A percentile compares a stretch with the other conserved stretches of the same genome.
Conservation (phyloP, 2,113 vertebrate genomes). For the Sceloporus tristichus region DNA sequence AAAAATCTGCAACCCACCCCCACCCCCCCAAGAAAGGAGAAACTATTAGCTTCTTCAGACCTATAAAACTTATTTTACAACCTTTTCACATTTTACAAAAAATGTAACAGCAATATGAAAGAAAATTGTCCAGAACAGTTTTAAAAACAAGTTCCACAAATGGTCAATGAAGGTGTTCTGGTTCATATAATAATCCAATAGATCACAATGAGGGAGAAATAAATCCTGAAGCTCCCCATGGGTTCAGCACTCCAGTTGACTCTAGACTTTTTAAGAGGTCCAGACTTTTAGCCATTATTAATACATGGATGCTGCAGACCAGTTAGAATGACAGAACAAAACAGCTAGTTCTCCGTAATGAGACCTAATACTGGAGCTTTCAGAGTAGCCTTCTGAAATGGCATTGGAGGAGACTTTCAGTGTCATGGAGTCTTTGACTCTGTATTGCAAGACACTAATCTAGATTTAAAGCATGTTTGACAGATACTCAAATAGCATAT, state of each 20-base stretch:
- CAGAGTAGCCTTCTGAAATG: slow-evolving; percentile 4
- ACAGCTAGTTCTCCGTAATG: background rate
- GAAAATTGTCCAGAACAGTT: background rate
- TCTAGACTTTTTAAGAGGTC: background rate
- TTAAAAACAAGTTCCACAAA: background rate
- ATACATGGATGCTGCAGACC: background rate
- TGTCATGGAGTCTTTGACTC: background rate
- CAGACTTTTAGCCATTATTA: background rate
- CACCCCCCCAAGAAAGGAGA: background rate
- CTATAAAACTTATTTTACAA: background rate
- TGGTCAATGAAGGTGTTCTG: background rate
- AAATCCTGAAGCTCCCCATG: background rate
- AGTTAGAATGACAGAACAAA: background rate
- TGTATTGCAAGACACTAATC: slow-evolving; percentile 5
- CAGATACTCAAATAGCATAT: background rate
- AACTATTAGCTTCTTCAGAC: background rate
- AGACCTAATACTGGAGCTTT: background rate
- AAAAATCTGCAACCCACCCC: background rate
- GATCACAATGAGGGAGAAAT: background rate
- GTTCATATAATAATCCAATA: background rate
- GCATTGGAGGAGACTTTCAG: background rate
- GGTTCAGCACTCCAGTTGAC: background rate
- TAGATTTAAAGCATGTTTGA: slow-evolving; percentile 5
- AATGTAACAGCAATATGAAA: too few species aligned
- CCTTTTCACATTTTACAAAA: too few species aligned